These are phyloP conservation scores for Brachionus paranguensis DNA, from an alignment of 1,140 invertebrate species.

Conservation along the genomic window DNA sequence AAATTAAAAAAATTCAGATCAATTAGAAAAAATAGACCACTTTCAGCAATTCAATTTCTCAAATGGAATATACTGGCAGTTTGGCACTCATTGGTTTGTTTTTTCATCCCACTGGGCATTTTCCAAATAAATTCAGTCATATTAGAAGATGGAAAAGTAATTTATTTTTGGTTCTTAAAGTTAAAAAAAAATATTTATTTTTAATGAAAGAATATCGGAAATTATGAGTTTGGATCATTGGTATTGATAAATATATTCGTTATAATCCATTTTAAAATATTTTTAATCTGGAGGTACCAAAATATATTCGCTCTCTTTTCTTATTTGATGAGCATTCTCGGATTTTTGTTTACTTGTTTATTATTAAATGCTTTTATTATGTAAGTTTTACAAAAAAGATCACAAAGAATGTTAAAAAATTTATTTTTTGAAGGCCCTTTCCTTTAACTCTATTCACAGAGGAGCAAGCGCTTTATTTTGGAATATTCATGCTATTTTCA, in stretches of 20 bases:
- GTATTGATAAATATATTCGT: neutral
- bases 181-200: neutral
- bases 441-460: constrained; percentile 40
- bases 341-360: constrained; percentile 14
- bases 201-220: neutral
- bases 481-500: constrained; percentile 60
- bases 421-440: neutral
- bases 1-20: neutral
- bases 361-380: constrained; percentile 3
- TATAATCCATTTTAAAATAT: constrained; percentile 13
- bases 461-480: constrained; percentile 59
- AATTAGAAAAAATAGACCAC: constrained; percentile 3
- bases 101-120: neutral
- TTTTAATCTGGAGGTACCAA: constrained; percentile 27
- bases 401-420: neutral
- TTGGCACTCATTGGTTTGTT: constrained; percentile 30
- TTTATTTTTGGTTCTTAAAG: neutral
- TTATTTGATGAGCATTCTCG: constrained; percentile 13
- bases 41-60: constrained; percentile 15
- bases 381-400: constrained; percentile 4
- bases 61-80: constrained; percentile 27
- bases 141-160: neutral
- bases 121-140: neutral
- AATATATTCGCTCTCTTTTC: constrained; percentile 17
- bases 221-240: neutral